A percentile compares a stretch with the other conserved stretches of the same genome.
Evolutionary conservation across 64 coral and sea anemone genomes (phyloP).

Genomic region (Actinia tenebrosa): DNA sequence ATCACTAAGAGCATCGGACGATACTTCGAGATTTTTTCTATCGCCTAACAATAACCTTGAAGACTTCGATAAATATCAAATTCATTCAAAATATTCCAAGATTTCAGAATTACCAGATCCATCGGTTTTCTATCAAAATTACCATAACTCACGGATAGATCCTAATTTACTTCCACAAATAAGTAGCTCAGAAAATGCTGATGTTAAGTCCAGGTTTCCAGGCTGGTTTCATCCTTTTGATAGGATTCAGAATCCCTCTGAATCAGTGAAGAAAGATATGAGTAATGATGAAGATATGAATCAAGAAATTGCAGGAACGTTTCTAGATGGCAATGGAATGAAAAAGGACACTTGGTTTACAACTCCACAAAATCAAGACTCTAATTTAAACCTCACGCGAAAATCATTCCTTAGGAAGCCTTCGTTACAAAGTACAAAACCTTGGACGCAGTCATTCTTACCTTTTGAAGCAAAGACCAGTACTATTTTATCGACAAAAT

Average conservation of each 20-base stretch:
- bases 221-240: background rate
- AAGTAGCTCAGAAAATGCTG: background rate
- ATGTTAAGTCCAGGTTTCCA: background rate
- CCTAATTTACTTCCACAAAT: background rate
- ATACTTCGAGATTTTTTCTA: background rate
- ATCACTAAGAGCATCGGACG: background rate
- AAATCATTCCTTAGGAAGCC: background rate
- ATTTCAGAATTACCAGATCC: background rate
- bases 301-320: background rate
- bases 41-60: background rate
- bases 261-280: background rate
- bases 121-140: background rate
- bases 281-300: background rate
- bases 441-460: background rate
- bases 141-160: background rate
- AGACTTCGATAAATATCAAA: background rate
- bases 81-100: background rate
- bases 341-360: background rate
- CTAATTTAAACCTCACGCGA: background rate
- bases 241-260: background rate
- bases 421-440: background rate
- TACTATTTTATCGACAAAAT: background rate
- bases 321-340: background rate
- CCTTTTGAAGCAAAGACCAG: background rate
- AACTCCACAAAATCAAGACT: background rate